A percentile compares a stretch with the other conserved stretches of the same genome.
Conservation (phyloP, 1,140 invertebrate species). For the Colletes gigas region DNA sequence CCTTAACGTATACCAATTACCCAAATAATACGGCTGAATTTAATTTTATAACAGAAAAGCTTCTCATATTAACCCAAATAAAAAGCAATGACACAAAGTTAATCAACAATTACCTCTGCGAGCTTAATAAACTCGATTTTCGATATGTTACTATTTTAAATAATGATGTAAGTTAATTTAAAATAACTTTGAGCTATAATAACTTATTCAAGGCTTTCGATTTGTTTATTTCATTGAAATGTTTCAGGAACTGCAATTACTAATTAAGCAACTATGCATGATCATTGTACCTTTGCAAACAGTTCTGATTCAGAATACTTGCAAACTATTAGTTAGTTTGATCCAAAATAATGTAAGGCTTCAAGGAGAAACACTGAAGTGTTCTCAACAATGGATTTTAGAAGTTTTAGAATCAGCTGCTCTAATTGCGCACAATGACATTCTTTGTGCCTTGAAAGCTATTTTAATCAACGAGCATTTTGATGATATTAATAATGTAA, state of each 20-base stretch:
- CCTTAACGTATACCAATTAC: conserved; percentile 29
- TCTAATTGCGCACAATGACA: conserved; percentile 52
- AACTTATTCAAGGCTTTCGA: not conserved
- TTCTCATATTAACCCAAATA: conserved; percentile 72
- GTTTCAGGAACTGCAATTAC: conserved; percentile 75
- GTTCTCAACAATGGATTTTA: conserved; percentile 76
- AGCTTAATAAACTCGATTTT: conserved; percentile 78
- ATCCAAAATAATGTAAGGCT: conserved; percentile 72
- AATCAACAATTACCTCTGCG: conserved; percentile 74
- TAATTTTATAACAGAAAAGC: conserved; percentile 71
- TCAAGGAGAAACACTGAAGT: conserved; percentile 71
- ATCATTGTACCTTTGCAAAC: conserved; percentile 74
- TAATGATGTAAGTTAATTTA: conserved; percentile 72
- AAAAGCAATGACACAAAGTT: conserved; percentile 73
- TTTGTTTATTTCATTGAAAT: conserved; percentile 23
- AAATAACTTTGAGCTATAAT: conserved; percentile 38
- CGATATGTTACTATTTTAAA: conserved; percentile 68
- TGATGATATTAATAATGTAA: conserved; percentile 66
- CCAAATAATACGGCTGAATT: conserved; percentile 56
- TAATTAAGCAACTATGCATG: conserved; percentile 78
- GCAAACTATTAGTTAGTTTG: conserved; percentile 76
- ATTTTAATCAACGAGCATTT: conserved; percentile 65
- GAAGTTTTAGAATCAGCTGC: conserved; percentile 69
- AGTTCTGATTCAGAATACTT: conserved; percentile 75
- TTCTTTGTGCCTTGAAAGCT: conserved; percentile 67